Evolutionary conservation across 1,140 invertebrate species (phyloP), one percentile per base, ranked within the genome.

Genomic region (Drosophila ficusphila): DNA sequence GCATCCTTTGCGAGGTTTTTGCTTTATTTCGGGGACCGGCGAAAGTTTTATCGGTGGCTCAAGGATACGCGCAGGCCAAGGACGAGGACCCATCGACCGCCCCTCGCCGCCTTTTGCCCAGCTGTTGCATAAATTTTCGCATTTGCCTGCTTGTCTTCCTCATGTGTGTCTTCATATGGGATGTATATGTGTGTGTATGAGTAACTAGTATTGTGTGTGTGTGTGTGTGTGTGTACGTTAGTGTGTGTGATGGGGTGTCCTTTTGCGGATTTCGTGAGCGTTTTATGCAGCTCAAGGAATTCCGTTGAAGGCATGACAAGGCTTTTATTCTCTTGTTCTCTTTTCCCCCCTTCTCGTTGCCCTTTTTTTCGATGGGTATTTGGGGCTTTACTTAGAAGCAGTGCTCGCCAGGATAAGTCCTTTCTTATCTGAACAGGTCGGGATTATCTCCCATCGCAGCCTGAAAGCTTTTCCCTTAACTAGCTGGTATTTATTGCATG

Each of bases 61-160:
- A 48, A 65, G 44, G 62, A 51, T 65, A n/a, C 12, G 18, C 25
- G 8, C 21, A 2, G 36, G 64, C 64, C 64, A 67, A 67, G 64
- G 62, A 67, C 58, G 46, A 67, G 60, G 19, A 51, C 21, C 25
- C 14, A 31, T 67, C 6, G 19, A 34, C 3, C 29, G 14, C 19
- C 81, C 76, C 72, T 86, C 76, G 81, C 29, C 16, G 21, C 18
- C 44, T 73, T 73, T 36, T 33, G 54, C 71, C 65, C 81, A 86
- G 81, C 81, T 86, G 81, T 85, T 85, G 81, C 81, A 85, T 85
- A 85, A 81, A 85, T 81, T 76, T 79, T 73, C 79, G 70, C 79
- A 83, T 82, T 82, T 82, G 41, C 61, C 73, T 71, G 61, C 73
- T 56, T 78, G 67, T 61, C 60, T 85, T 47, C 46, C 21, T 14